Percentiles rank a stretch among this genome's conserved stretches.
Conservation (phyloP, 2,888 invertebrate genomes). For the Anagyrus pseudococci region DNA sequence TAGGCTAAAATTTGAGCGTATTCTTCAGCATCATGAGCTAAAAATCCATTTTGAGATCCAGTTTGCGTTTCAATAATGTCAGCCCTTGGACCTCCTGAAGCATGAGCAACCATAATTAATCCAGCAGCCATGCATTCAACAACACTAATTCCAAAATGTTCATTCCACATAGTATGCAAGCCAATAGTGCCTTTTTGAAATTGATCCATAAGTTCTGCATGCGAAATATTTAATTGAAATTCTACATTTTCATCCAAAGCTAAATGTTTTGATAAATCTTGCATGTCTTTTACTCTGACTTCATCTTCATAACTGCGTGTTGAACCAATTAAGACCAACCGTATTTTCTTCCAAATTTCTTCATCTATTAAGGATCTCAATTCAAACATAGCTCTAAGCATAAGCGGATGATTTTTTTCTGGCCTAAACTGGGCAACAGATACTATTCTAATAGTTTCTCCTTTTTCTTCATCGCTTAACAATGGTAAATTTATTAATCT, state of each 20-base stretch:
- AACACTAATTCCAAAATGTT: conserved; percentile 98
- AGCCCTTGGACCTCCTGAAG: conserved; percentile 89
- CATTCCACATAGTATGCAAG: conserved; percentile 98
- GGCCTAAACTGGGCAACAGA: conserved; percentile 97
- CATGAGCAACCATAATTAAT: conserved; percentile 87
- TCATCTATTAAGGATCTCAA: conserved; percentile 76
- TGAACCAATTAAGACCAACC: conserved; percentile 86
- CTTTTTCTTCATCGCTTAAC: conserved; percentile 61
- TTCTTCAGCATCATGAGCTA: conserved; percentile 80
- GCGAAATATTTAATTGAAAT: conserved; percentile 88
- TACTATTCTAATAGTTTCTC: conserved; percentile 73
- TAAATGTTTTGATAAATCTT: conserved; percentile 81
- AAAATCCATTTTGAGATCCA: conserved; percentile 77
- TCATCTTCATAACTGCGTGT: conserved; percentile 89
- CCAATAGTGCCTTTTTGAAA: conserved; percentile 80
- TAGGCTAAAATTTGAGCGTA: conserved; percentile 77
- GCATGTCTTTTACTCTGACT: conserved; percentile 80
- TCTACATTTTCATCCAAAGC: conserved; percentile 83
- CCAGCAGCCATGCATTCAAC: conserved; percentile 99
- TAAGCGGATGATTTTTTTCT: conserved; percentile 96
- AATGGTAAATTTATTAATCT: conserved; percentile 68
- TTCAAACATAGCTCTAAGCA: conserved; percentile 85
- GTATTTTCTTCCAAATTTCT: conserved; percentile 71
- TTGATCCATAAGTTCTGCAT: conserved; percentile 77
- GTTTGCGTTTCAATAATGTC: conserved; percentile 85